Base-by-base conservation (phyloP, 2,888 invertebrate species). In the Itoplectis maculator region DNA sequence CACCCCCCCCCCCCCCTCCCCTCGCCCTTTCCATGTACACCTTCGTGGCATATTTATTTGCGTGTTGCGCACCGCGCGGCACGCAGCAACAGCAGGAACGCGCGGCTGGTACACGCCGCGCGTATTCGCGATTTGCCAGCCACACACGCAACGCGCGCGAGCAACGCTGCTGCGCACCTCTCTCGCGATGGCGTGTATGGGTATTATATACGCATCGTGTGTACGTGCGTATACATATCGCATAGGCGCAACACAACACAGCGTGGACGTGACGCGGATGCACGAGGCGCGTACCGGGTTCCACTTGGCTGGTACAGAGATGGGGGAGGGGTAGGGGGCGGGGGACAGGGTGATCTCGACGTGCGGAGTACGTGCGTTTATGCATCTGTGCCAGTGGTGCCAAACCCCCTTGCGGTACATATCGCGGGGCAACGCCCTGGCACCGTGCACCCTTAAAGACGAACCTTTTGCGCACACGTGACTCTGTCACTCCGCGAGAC, bases 351-450 rank as follows among this genome's bases (percentile, higher is more conserved):
- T 56, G 47, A 70, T 70, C 56, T 47, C 75, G 42, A 65, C 51
- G 15, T 73, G 56, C 18, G n/a, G 42, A 70, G 45, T 49, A 65
- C 82, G 84, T 87, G 85, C 85, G 86, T 88, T 89, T 88, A 88
- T 88, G 92, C 92, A 92, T 92, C 90, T 92, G 89, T 92, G 92
- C 92, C 92, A 92, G 92, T 92, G 92, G 92, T 92, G 90, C 88
- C 90, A 91, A 91, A 88, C 90, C 90, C n/a, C 91, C 89, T 81
- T 68, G 72, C 86, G 54, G 47, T 69, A 70, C 79, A 77, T n/a
- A n/a, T 75, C 80, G 72, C 82, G 87, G 92, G 91, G 91, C 91
- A 92, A 92, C 88, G 92, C 90, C 92, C 92, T 92, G n/a, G n/a
- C n/a, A n/a, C n/a, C n/a, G n/a, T n/a, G 85, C 86, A 79, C 20